A percentile compares a stretch with the other conserved stretches of the same genome.
These are phyloP conservation scores for Laspeyria flexula DNA, from an alignment of 2,888 invertebrate genomes.

Conservation along the genomic window DNA sequence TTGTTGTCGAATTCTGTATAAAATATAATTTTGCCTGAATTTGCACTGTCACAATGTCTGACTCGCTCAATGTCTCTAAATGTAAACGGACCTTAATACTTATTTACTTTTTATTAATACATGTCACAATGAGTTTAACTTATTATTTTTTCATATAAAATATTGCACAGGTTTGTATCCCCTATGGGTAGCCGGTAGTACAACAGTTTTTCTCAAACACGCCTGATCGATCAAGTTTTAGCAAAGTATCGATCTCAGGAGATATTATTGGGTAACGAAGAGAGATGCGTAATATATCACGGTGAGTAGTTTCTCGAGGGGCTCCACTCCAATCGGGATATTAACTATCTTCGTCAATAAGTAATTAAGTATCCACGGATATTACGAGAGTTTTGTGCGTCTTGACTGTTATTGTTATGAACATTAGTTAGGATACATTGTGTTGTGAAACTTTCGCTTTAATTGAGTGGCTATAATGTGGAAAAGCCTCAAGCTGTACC, in stretches of 20 bases:
- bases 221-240: conserved; percentile 1
- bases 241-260: not conserved
- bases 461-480: too few relatives aligned
- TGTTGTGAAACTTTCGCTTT: too few relatives aligned
- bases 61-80: too few relatives aligned
- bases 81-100: too few relatives aligned
- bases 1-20: too few relatives aligned
- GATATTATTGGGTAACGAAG: conserved; percentile 5
- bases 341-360: conserved; percentile 11
- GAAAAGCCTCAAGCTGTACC: too few relatives aligned
- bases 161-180: not conserved
- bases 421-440: too few relatives aligned
- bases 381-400: not conserved
- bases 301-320: conserved; percentile 4
- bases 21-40: too few relatives aligned
- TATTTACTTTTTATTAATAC: too few relatives aligned
- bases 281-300: conserved; percentile 20
- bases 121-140: too few relatives aligned
- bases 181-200: not conserved
- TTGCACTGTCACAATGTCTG: too few relatives aligned
- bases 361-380: not conserved
- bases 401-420: too few relatives aligned
- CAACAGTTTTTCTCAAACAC: not conserved
- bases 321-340: conserved; percentile 8
- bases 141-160: not conserved